Evolutionary conservation across 2,113 vertebrate genomes (phyloP).

Genomic region (Erpornis zantholeuca): DNA sequence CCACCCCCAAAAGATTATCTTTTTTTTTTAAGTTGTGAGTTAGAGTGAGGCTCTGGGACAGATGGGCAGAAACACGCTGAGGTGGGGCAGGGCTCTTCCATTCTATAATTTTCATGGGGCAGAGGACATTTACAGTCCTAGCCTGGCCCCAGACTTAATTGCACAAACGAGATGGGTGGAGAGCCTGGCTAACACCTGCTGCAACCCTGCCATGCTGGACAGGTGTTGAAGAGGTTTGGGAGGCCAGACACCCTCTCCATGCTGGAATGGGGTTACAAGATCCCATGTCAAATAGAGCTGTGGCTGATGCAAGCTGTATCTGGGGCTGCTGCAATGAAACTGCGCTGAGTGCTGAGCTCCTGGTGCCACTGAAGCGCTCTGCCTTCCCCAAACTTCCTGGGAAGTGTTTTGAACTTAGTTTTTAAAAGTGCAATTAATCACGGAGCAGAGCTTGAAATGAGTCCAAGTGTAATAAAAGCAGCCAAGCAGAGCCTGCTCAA

Average conservation of each 20-base stretch:
- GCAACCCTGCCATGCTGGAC: neutral
- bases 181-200: neutral
- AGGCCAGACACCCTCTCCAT: neutral
- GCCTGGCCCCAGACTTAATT: neutral
- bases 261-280: neutral
- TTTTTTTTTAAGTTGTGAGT: neutral
- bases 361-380: neutral
- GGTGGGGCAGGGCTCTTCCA: neutral
- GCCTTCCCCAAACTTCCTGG: constrained; percentile 41
- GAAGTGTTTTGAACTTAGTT: constrained; percentile 62
- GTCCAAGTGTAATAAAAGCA: constrained; percentile 62
- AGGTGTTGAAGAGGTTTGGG: neutral
- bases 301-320: neutral
- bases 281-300: neutral
- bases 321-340: neutral
- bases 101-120: neutral
- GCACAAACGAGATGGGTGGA: neutral
- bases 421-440: constrained; percentile 61
- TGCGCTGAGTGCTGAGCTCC: neutral
- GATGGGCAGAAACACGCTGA: neutral
- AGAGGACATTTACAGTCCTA: neutral
- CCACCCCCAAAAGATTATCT: neutral
- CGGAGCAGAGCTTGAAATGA: constrained; percentile 28
- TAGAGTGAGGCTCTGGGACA: neutral
- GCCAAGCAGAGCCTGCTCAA: constrained; percentile 14